Conservation (phyloP, 1,140 invertebrate genomes). For the Zaprionus ghesquierei region DNA sequence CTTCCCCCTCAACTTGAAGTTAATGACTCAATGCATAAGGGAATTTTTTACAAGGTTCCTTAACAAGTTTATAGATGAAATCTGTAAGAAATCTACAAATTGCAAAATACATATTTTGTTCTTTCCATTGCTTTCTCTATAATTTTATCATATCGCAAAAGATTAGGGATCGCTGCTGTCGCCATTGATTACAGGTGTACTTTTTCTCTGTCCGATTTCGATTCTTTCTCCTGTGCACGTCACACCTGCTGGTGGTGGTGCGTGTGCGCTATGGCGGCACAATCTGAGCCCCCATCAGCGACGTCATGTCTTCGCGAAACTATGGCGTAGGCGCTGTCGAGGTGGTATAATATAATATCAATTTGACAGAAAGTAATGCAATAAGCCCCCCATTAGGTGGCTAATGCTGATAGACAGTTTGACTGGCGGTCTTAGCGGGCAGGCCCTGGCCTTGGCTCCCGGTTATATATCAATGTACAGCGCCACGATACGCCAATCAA, state of each 20-base stretch:
- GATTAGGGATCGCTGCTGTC: conserved; percentile 32
- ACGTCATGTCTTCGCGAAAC: conserved; percentile 26
- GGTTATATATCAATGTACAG: neutral
- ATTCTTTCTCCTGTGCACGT: conserved; percentile 25
- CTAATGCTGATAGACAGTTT: conserved; percentile 35
- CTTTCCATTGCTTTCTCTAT: conserved; percentile 5
- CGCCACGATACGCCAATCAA: neutral
- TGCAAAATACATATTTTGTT: neutral
- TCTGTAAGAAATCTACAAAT: too few species aligned
- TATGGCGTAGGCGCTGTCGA: conserved; percentile 46
- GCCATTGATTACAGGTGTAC: conserved; percentile 19
- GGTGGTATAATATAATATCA: conserved; percentile 38
- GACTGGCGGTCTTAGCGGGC: conserved; percentile 16
- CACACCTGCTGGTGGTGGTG: conserved; percentile 21
- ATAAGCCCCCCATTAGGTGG: neutral
- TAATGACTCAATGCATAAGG: too few species aligned
- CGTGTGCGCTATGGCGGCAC: neutral
- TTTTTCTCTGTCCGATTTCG: neutral
- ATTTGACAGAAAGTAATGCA: neutral
- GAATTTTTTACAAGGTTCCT: too few species aligned
- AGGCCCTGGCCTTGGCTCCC: neutral
- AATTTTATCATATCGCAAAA: conserved; percentile 17
- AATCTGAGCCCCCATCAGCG: neutral
- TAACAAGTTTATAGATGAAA: too few species aligned
- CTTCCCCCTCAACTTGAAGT: too few species aligned